phyloP scores from a whole-genome alignment of 2,888 invertebrate species.

The Drosophila kuntzei region DNA sequence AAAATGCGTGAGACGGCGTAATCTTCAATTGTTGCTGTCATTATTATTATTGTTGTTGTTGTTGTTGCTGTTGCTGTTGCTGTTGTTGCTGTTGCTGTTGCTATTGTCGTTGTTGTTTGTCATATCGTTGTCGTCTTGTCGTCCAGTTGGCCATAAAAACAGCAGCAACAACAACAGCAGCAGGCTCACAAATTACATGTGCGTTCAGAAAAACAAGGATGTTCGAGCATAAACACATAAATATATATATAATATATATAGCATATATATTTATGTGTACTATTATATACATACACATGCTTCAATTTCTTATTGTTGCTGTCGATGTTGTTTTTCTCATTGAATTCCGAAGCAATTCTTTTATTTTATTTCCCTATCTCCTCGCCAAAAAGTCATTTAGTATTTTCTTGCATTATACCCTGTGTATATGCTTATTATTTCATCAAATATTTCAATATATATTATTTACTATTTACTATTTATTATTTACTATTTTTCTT shows the following conservation, averaged over 20 bases:
- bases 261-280: slow-evolving; percentile 1
- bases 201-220: slow-evolving; percentile 31
- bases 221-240: slow-evolving; percentile 1
- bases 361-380: slow-evolving; percentile 15
- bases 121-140: slow-evolving; percentile 17
- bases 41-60: slow-evolving; percentile 15
- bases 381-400: slow-evolving; percentile 19
- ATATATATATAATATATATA: background rate
- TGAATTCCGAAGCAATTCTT: slow-evolving; percentile 30
- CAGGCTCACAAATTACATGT: slow-evolving; percentile 41
- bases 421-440: background rate
- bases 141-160: slow-evolving; percentile 52
- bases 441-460: too few relatives aligned
- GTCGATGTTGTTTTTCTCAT: slow-evolving; percentile 6
- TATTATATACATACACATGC: background rate
- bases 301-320: background rate
- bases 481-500: too few relatives aligned
- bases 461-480: too few relatives aligned
- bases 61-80: slow-evolving; percentile 4
- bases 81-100: too few relatives aligned
- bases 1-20: slow-evolving; percentile 63
- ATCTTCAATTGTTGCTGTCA: slow-evolving; percentile 45
- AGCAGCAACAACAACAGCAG: slow-evolving; percentile 36
- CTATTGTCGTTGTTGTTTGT: slow-evolving; percentile 16
- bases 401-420: slow-evolving; percentile 9